phyloP scores from a whole-genome alignment of 2,113 vertebrate species.

The Hippocampus comes region DNA sequence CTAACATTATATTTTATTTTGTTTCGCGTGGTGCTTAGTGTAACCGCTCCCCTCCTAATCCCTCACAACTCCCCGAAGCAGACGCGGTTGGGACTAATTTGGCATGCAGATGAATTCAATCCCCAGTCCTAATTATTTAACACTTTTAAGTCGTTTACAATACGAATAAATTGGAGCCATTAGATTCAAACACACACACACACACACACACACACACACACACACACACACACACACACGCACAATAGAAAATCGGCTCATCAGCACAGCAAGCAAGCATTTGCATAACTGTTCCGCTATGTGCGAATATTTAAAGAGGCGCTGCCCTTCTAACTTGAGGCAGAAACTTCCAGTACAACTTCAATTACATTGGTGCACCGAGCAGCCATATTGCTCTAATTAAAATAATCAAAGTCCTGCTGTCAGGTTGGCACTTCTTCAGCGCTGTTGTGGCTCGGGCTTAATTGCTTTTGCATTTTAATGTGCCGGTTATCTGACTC shows the following conservation, averaged over 20 bases:
- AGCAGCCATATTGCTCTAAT: slow-evolving; percentile 64
- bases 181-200: slow-evolving; percentile 33
- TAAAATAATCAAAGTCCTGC: slow-evolving; percentile 67
- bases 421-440: slow-evolving; percentile 55
- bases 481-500: slow-evolving; percentile 22
- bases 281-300: slow-evolving; percentile 39
- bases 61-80: slow-evolving; percentile 50
- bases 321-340: not conserved
- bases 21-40: slow-evolving; percentile 46
- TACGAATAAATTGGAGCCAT: slow-evolving; percentile 49
- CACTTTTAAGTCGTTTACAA: slow-evolving; percentile 60
- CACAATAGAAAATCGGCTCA: slow-evolving; percentile 23
- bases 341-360: slow-evolving; percentile 18
- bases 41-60: slow-evolving; percentile 56
- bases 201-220: not conserved
- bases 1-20: slow-evolving; percentile 44
- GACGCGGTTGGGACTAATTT: slow-evolving; percentile 57
- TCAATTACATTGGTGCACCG: slow-evolving; percentile 45
- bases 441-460: slow-evolving; percentile 45
- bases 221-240: not conserved
- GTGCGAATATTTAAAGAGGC: slow-evolving; percentile 32
- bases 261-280: slow-evolving; percentile 41
- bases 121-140: slow-evolving; percentile 53
- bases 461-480: slow-evolving; percentile 62
- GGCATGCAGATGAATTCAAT: slow-evolving; percentile 65